Evolutionary conservation across 2,113 vertebrate species (phyloP).

Genomic region (Panthera leo): DNA sequence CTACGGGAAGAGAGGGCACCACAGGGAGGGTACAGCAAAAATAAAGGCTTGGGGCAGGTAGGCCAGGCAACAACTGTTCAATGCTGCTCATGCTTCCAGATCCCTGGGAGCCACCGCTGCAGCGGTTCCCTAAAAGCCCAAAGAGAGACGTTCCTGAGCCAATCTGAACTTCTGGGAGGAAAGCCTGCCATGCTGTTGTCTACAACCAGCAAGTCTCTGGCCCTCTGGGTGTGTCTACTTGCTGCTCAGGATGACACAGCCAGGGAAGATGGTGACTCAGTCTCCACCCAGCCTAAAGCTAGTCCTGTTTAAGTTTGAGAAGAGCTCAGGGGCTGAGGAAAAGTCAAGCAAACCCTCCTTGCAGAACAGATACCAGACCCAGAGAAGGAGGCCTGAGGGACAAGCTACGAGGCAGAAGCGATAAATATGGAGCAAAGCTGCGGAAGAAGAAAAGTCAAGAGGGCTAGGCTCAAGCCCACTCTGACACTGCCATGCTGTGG

Average conservation of each 20-base stretch:
- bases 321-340: conserved; percentile 68
- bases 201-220: neutral
- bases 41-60: neutral
- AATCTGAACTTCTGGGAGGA: neutral
- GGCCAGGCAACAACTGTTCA: neutral
- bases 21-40: neutral
- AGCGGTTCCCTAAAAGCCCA: neutral
- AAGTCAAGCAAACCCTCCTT: conserved; percentile 58
- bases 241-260: conserved; percentile 34
- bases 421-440: neutral
- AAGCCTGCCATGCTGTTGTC: neutral
- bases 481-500: neutral
- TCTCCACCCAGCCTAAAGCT: neutral
- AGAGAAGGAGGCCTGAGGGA: conserved; percentile 26
- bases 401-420: conserved; percentile 42
- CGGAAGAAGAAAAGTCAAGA: neutral
- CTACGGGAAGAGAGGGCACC: neutral
- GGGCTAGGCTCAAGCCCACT: neutral
- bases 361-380: conserved; percentile 38
- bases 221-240: conserved; percentile 29
- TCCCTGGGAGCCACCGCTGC: neutral
- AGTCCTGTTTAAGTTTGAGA: conserved; percentile 56
- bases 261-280: conserved; percentile 63
- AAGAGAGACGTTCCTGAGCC: neutral
- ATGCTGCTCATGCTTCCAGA: neutral